Evolutionary conservation across 2,888 invertebrate species (phyloP), one percentile per base, ranked within the genome.

Genomic region (Mycalesis mineus): DNA sequence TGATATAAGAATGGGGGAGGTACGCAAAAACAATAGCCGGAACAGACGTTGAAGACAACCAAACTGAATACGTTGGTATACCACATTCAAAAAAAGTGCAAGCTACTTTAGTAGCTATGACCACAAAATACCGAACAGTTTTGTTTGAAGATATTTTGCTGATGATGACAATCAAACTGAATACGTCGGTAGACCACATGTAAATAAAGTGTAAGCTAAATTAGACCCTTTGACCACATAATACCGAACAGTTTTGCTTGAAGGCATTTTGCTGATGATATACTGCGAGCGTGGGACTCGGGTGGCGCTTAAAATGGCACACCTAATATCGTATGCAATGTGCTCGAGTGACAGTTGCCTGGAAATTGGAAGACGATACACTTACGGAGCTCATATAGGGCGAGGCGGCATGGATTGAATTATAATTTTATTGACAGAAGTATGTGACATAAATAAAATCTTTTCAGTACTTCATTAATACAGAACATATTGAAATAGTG

Each of bases 11-110:
- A 58, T 39, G 33, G 45, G 56, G 52, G 49, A 57, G 41, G 44
- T 28, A 52, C 57, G 55, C 48, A 39, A 55, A 56, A 17, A 63
- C 63, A 63, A 63, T 63, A 61, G 61, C 63, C 58, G 63, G 61
- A 61, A 63, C 54, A 58, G 44, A 50, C 54, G 44, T 40, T 50
- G 57, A 53, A 41, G 36, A 57, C 40, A 55, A 57, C 41, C 44
- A 39, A 47, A 51, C 40, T 51, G 37, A 45, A 36, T 15, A 49
- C 11, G 36, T 31, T 37, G 28, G 8, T 37, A 50, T 49, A 45
- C 42, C 42, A 56, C 37, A 17, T 47, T 7, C 7, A 39, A 55
- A 54, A 42, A 41, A 11, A 11, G 3, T 57, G n/a, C 47, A 57
- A 39, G 29, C 42, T 9, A 57, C 31, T 57, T 39, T 51, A 37